These are phyloP conservation scores for Calephelis perditalis DNA, from an alignment of 2,888 invertebrate species.

Conservation along the genomic window DNA sequence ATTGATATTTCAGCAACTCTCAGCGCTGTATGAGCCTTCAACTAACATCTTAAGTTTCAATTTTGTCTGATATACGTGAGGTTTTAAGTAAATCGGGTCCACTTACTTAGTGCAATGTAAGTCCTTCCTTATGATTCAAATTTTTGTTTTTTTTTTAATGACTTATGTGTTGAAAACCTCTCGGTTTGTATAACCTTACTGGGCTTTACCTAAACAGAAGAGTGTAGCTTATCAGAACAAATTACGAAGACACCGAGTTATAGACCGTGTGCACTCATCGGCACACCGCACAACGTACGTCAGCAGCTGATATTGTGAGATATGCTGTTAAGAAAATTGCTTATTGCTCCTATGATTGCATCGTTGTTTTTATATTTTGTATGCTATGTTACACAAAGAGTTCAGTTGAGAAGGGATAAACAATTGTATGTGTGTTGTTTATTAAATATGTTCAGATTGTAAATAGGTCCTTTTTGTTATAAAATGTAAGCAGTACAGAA, in stretches of 20 bases:
- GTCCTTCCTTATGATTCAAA: too few relatives aligned
- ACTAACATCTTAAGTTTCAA: too few relatives aligned
- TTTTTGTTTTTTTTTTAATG: too few relatives aligned
- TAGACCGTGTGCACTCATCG: conserved; percentile 32
- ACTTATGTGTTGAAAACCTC: too few relatives aligned
- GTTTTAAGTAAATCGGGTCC: too few relatives aligned
- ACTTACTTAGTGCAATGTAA: too few relatives aligned
- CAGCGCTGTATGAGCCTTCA: too few relatives aligned
- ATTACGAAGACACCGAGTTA: conserved; percentile 33
- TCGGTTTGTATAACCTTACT: too few relatives aligned
- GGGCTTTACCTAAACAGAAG: conserved; percentile 17
- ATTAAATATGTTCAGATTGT: neutral
- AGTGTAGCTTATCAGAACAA: conserved; percentile 30
- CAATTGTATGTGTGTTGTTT: neutral
- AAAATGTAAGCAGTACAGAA: too few relatives aligned
- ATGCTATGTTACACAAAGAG: neutral
- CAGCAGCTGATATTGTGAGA: conserved; percentile 24
- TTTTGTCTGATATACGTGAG: too few relatives aligned
- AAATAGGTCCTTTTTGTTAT: neutral
- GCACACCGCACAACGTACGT: conserved; percentile 26
- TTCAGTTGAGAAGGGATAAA: neutral
- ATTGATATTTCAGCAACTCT: too few relatives aligned
- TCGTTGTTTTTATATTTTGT: neutral
- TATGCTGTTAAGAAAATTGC: conserved; percentile 23
- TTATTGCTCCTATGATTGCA: conserved; percentile 15